phyloP scores from a whole-genome alignment of 1,140 invertebrate genomes.

The Drosophila nigromelanica region DNA sequence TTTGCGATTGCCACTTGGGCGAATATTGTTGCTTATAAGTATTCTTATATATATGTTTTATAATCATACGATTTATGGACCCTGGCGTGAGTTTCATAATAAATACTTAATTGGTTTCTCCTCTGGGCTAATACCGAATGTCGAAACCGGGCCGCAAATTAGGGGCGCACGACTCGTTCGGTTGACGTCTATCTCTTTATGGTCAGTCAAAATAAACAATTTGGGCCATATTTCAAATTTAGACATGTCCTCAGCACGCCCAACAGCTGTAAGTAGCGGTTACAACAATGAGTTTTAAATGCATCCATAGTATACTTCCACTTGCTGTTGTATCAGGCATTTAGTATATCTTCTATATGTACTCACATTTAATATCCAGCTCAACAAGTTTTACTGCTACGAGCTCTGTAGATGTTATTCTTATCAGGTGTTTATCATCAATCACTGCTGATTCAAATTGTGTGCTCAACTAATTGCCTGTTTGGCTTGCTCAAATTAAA shows the following conservation, averaged over 20 bases:
- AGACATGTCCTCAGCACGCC: conserved; percentile 6
- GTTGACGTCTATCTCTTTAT: conserved; percentile 56
- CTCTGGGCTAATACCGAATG: background rate
- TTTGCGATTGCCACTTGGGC: conserved; percentile 59
- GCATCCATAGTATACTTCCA: background rate
- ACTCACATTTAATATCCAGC: conserved; percentile 14
- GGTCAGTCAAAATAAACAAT: conserved; percentile 48
- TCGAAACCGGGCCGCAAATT: conserved; percentile 3
- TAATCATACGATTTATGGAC: conserved; percentile 67
- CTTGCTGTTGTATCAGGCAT: background rate
- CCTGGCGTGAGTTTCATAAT: conserved; percentile 18
- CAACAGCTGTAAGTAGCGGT: background rate
- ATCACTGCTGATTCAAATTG: conserved; percentile 27
- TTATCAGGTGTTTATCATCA: conserved; percentile 40
- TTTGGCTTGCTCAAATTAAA: conserved; percentile 7
- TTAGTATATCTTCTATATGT: background rate
- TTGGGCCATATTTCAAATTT: conserved; percentile 51
- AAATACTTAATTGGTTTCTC: conserved; percentile 29
- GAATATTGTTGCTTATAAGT: conserved; percentile 35
- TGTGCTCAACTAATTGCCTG: conserved; percentile 29
- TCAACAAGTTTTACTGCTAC: conserved; percentile 20
- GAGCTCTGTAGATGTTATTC: conserved; percentile 19
- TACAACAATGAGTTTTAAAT: background rate
- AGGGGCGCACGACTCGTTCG: conserved; percentile 19
- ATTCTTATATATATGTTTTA: conserved; percentile 41